phyloP scores from a whole-genome alignment of 2,797 vertebrate genomes.

The Vespertilio murinus region DNA sequence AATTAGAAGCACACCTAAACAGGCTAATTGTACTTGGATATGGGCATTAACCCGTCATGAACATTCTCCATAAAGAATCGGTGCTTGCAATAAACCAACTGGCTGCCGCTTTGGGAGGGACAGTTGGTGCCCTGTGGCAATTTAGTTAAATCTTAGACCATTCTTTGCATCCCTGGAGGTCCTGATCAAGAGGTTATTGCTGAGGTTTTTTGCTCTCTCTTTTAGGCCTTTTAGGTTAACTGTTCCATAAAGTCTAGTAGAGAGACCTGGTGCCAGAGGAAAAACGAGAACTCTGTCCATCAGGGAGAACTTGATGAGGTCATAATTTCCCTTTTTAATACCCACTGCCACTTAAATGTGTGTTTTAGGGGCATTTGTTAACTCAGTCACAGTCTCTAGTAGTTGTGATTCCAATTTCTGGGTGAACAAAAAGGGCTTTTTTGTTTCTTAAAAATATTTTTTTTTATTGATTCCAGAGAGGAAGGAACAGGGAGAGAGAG shows the following conservation, averaged over 20 bases:
- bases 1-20: not conserved
- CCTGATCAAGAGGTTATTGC: not conserved
- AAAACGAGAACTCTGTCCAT: constrained; percentile 16
- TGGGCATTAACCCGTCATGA: not conserved
- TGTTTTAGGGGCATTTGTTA: not conserved
- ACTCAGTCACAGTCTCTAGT: not conserved
- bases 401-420: not conserved
- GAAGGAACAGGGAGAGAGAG: too few relatives aligned
- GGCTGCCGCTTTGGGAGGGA: not conserved
- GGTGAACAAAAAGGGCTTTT: constrained; percentile 1
- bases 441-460: too few relatives aligned
- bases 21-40: constrained; percentile 6
- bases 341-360: not conserved
- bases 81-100: not conserved
- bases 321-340: constrained; percentile 5
- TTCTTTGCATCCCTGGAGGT: constrained; percentile 1
- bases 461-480: too few relatives aligned
- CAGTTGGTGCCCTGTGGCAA: not conserved
- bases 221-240: not conserved
- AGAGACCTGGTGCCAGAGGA: not conserved
- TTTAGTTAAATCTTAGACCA: not conserved
- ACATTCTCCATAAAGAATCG: not conserved
- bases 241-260: not conserved
- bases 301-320: not conserved
- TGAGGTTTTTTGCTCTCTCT: not conserved